Base-by-base conservation (phyloP, 2,113 vertebrate species). In the Oreochromis spilurus region DNA sequence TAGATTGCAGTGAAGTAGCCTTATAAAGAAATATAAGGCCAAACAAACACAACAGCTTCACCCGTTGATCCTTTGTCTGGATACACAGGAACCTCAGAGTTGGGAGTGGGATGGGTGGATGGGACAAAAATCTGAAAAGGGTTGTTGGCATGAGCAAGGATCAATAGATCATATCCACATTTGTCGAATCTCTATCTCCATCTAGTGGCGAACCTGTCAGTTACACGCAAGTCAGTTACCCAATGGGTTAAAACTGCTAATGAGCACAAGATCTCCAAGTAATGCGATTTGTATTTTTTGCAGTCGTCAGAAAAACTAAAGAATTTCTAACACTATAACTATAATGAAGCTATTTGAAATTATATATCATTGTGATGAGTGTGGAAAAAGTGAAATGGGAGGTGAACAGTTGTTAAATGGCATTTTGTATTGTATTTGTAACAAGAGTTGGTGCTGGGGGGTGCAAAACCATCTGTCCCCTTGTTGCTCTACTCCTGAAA, bases 31-130 rank as follows among this genome's bases (percentile, higher is more conserved):
- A 54, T 52, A 17, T 9, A 31, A 19, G 45, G 14, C 19, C 55
- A 3, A 67, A 6, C 75, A 45, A 83, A 40, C 57, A 4, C 2
- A 29, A 4, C 2, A 26, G 31, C 48, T n/a, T 81, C 24, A 12
- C 16, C 21, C 4, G 11, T 55, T 24, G 88, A 36, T 88, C 88
- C 93, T 95, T 95, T 95, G 94, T 96, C 70, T 93, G 84, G 5
- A 24, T 36, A 48, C 80, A 80, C 78, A 84, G 26, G 87, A 54
- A 87, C 92, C 82, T 92, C 81, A 81, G 93, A 93, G 92, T 95
- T 92, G 87, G 89, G 89, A 90, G 82, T 90, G 89, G 94, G 95
- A 91, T 90, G 92, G 91, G 87, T 90, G 88, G 87, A 89, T 92
- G 89, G 92, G 92, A 92, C 91, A 90, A 62, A 93, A 87, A 89